phyloP scores from a whole-genome alignment of 1,140 invertebrate genomes.

The Nebria ingens region DNA sequence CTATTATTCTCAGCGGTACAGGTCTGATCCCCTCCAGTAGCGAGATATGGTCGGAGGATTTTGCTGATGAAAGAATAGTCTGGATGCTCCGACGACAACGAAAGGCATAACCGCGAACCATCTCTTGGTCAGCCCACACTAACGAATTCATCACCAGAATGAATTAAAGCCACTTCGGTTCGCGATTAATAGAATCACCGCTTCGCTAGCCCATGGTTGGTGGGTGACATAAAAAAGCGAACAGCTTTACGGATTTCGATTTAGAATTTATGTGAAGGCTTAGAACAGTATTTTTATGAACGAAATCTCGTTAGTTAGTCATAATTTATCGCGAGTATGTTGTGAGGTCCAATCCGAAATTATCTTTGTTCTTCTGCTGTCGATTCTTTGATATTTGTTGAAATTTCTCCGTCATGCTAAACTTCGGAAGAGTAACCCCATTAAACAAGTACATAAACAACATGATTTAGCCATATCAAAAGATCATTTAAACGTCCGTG shows the following conservation, averaged over 20 bases:
- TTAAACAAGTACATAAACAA: too few species aligned
- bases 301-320: neutral
- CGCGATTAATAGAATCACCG: constrained; percentile 4
- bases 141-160: neutral
- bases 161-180: neutral
- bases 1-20: constrained; percentile 2
- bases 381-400: too few species aligned
- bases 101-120: neutral
- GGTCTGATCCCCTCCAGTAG: neutral
- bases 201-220: neutral
- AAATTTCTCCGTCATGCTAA: too few species aligned
- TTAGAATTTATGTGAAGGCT: neutral
- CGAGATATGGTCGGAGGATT: neutral
- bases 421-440: too few species aligned
- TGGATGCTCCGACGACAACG: neutral
- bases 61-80: neutral
- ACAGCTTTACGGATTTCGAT: neutral
- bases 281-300: neutral
- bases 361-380: too few species aligned
- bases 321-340: neutral
- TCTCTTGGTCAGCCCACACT: neutral
- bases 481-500: too few species aligned
- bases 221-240: neutral
- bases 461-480: too few species aligned
- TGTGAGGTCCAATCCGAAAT: neutral